phyloP scores from a whole-genome alignment of 2,113 vertebrate genomes.

The Cyprinodon tularosa region DNA sequence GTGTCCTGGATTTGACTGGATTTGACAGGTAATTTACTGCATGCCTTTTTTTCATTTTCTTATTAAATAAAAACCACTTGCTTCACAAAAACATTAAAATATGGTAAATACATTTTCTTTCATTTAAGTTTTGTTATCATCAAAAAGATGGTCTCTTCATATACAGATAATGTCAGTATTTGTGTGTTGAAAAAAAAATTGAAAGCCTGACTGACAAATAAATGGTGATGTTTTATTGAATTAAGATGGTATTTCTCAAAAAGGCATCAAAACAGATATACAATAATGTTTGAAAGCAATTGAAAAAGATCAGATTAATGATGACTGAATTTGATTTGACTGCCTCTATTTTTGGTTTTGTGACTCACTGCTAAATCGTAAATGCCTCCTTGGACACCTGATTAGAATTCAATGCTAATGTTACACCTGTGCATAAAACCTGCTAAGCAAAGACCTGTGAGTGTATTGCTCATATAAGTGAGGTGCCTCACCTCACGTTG shows the following conservation, averaged over 20 bases:
- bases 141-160: too few species aligned
- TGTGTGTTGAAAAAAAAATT: not conserved
- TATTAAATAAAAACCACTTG: too few species aligned
- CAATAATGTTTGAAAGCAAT: not conserved
- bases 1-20: too few species aligned
- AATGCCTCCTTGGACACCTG: not conserved
- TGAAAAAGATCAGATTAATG: not conserved
- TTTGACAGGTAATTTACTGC: too few species aligned
- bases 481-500: not conserved
- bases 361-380: not conserved
- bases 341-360: not conserved
- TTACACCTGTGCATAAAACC: not conserved
- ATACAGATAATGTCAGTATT: not conserved
- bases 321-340: not conserved
- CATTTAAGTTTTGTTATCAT: too few species aligned
- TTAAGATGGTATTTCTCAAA: not conserved
- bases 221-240: too few species aligned
- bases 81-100: too few species aligned
- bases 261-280: not conserved
- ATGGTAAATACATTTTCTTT: too few species aligned
- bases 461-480: not conserved
- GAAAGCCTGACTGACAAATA: not conserved
- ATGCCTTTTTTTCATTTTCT: too few species aligned
- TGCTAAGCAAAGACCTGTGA: not conserved
- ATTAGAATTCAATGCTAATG: not conserved